Evolutionary conservation across 2,797 vertebrate genomes (phyloP).

Genomic region (Moxostoma hubbsi): DNA sequence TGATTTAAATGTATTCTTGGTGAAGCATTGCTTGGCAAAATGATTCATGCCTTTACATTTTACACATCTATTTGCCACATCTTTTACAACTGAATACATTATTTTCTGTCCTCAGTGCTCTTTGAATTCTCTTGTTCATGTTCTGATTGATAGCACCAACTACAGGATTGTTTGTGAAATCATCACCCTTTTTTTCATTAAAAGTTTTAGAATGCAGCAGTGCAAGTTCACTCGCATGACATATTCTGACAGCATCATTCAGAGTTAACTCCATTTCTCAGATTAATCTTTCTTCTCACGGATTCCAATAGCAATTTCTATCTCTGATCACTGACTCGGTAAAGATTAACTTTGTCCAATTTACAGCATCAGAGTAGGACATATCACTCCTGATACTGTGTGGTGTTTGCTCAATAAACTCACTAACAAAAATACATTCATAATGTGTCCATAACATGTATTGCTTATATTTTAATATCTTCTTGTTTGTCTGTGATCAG

Average conservation of each 20-base stretch:
- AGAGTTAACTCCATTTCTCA: conserved; percentile 15
- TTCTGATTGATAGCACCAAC: neutral
- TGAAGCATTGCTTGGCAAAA: conserved; percentile 40
- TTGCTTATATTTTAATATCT: too few relatives aligned
- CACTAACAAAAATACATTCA: neutral
- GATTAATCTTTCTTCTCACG: conserved; percentile 10
- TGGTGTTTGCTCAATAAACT: neutral
- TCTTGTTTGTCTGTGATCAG: too few relatives aligned
- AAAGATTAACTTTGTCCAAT: neutral
- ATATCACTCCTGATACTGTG: neutral
- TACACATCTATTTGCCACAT: conserved; percentile 27
- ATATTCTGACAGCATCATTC: conserved; percentile 21
- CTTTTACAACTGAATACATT: neutral
- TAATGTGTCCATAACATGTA: too few relatives aligned
- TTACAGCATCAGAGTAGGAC: neutral
- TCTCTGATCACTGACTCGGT: conserved; percentile 22
- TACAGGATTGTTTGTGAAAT: neutral
- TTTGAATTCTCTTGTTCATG: neutral
- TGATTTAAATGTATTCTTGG: conserved; percentile 1
- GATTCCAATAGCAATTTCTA: conserved; percentile 11
- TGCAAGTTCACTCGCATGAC: conserved; percentile 32
- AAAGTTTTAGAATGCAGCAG: conserved; percentile 46
- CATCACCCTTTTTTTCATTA: neutral
- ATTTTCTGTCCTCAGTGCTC: too few relatives aligned
- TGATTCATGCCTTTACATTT: conserved; percentile 43